Conservation (phyloP, 1,140 invertebrate species). For the Meloidogyne exigua region DNA sequence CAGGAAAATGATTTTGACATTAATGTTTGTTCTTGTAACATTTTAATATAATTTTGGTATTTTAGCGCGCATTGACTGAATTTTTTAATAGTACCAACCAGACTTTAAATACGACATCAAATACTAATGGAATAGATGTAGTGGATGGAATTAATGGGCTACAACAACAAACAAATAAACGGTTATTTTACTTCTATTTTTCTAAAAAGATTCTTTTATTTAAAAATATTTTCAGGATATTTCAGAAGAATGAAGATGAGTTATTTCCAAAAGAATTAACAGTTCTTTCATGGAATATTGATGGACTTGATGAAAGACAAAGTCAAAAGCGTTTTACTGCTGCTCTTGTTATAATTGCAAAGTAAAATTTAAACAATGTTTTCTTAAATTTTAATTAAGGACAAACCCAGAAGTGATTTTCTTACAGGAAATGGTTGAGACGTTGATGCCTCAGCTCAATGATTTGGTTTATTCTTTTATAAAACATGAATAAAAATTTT, state of each 20-base stretch:
- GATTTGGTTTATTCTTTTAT: conserved; percentile 14
- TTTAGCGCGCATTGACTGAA: conserved; percentile 6
- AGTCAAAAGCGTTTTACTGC: conserved; percentile 67
- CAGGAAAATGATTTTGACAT: conserved; percentile 47
- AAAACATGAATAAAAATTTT: not conserved
- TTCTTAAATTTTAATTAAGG: conserved; percentile 63
- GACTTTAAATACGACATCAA: not conserved
- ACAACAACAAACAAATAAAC: not conserved
- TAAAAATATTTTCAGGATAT: not conserved
- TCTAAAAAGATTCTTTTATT: not conserved
- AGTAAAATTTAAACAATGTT: conserved; percentile 60
- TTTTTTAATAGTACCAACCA: not conserved
- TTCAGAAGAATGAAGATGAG: not conserved
- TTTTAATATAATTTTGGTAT: not conserved
- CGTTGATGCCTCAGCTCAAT: conserved; percentile 64
- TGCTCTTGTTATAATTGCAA: conserved; percentile 67
- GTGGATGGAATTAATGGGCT: conserved; percentile 9
- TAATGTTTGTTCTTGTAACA: conserved; percentile 24
- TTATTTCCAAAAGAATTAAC: conserved; percentile 40
- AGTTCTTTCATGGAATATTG: conserved; percentile 71
- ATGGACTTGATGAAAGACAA: conserved; percentile 70
- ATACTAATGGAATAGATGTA: conserved; percentile 18
- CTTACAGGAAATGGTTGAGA: conserved; percentile 70
- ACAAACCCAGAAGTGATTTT: conserved; percentile 70
- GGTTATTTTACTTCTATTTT: not conserved